phyloP scores from a whole-genome alignment of 64 coral and sea anemone species.

The Stichodactyla helianthus region DNA sequence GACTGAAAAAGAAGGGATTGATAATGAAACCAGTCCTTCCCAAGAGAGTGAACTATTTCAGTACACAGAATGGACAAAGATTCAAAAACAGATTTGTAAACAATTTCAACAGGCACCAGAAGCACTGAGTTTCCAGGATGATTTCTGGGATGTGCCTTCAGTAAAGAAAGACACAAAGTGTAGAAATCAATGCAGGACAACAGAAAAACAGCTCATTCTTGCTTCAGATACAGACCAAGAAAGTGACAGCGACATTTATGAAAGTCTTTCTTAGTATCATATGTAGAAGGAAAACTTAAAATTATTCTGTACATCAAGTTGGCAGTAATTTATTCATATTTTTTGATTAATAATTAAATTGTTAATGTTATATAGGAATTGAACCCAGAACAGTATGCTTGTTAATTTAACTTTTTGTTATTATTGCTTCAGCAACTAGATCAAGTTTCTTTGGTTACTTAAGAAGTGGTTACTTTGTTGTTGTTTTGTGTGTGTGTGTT shows the following conservation, averaged over 20 bases:
- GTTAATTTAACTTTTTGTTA: too few relatives aligned
- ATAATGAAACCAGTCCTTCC: background rate
- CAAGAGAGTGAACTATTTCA: constrained; percentile 32
- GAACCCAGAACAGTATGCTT: too few relatives aligned
- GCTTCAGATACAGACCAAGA: constrained; percentile 6
- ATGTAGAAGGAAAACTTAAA: too few relatives aligned
- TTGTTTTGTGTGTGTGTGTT: too few relatives aligned
- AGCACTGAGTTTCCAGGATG: background rate
- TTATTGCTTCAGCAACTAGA: too few relatives aligned
- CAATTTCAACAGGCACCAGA: constrained; percentile 13
- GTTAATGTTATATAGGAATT: too few relatives aligned
- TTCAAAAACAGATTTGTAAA: constrained; percentile 23
- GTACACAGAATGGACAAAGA: constrained; percentile 41
- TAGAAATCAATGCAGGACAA: background rate
- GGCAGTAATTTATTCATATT: too few relatives aligned
- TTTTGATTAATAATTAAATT: too few relatives aligned
- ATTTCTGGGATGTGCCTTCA: background rate
- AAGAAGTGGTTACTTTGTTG: too few relatives aligned
- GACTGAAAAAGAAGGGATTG: background rate
- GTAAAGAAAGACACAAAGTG: background rate
- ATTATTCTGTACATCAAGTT: too few relatives aligned
- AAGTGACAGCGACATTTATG: background rate
- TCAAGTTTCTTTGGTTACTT: too few relatives aligned
- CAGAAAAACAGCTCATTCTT: background rate
- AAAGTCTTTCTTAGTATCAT: too few relatives aligned